Base-by-base conservation (phyloP, 2,797 vertebrate species). In the Crocidura indochinensis region DNA sequence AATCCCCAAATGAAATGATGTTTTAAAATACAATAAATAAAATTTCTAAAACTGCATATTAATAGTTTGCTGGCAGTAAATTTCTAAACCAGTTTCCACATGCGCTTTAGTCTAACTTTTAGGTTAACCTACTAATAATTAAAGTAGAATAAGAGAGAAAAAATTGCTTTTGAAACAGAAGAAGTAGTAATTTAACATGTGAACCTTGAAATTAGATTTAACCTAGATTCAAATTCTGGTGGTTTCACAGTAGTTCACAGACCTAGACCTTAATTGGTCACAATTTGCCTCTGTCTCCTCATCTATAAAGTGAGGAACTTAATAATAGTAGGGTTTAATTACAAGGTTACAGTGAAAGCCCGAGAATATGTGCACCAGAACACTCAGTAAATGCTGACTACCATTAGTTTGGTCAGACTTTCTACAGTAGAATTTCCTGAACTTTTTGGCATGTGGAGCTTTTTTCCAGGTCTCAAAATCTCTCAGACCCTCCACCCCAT, bases 11-110 rank as follows among this genome's bases (percentile, higher is more conserved):
- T 75, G 78, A 93, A 86, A 82, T 53, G 17, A 26, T 12, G 20
- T 77, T 94, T 87, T 79, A 4, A 88, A 87, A 76, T 38, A 38
- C 38, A 38, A 38, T 60, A 78, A 44, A 29, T 71, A 92, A 94
- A 81, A 88, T 83, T 94, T 26, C 24, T 51, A 2, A 88, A 92
- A 73, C 47, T 75, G 1, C 6, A 8, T 60, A 68, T 90, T 69
- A 86, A 80, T 84, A 60, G 17, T 69, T 91, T 88, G 24, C 22
- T 77, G 68, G 11, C 24, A 60, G n/a, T 80, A 53, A 22, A 9
- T 88, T 79, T 76, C 51, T 29, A 24, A 10, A 38, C 29, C 47
- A 81, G 67, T 72, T 87, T 75, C 9, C 46, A 91, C 51, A 60
- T 15, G 47, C 0, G 9, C 2, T 84, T 86, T 49, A 84, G 49